phyloP scores from a whole-genome alignment of 2,113 vertebrate species.

The Typhlomys cinereus region DNA sequence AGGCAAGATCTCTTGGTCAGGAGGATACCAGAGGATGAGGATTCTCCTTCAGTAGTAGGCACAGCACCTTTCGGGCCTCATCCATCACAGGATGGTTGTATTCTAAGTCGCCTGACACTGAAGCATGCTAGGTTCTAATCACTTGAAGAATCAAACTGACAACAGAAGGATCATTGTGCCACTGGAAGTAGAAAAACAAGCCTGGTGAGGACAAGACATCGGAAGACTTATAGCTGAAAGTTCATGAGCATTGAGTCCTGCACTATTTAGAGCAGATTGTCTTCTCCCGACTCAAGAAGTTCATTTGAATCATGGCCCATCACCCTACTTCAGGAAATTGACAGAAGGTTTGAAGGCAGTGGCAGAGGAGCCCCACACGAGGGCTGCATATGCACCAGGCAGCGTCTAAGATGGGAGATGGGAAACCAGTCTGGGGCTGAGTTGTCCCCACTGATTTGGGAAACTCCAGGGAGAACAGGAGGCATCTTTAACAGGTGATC shows the following conservation, averaged over 20 bases:
- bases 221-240: not conserved
- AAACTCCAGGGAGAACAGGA: not conserved
- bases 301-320: too few species aligned
- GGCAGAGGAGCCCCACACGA: not conserved
- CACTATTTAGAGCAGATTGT: not conserved
- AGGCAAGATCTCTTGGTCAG: not conserved
- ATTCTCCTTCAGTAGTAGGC: not conserved
- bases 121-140: not conserved
- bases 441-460: not conserved
- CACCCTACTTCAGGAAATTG: not conserved
- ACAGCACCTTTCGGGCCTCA: not conserved
- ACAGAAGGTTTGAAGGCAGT: too few species aligned
- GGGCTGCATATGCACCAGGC: accelerated
- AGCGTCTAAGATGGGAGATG: not conserved
- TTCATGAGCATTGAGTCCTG: too few species aligned
- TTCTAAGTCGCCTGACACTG: not conserved
- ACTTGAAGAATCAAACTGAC: not conserved
- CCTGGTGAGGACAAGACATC: not conserved
- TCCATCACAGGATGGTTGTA: not conserved
- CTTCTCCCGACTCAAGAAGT: not conserved
- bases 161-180: not conserved
- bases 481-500: not conserved
- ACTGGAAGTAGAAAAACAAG: not conserved
- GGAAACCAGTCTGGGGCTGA: not conserved
- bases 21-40: not conserved